These are phyloP conservation scores for Drosophila willistoni DNA, from an alignment of 1,140 invertebrate genomes.

Conservation along the genomic window DNA sequence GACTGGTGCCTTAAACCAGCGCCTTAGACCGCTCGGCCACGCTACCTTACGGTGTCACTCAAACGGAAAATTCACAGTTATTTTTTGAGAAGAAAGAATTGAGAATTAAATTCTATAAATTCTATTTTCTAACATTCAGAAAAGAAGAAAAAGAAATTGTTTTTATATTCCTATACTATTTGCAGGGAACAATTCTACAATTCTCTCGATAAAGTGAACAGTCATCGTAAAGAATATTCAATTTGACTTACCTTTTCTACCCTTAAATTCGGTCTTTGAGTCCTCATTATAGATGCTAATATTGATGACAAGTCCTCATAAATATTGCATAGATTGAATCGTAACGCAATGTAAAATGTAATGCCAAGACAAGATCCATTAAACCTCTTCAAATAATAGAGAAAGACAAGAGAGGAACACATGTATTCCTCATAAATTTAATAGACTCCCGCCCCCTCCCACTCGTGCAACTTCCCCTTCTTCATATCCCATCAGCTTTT, in stretches of 20 bases:
- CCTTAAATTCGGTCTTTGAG: neutral
- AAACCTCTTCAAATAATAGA: slow-evolving; percentile 55
- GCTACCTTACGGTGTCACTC: slow-evolving; percentile 87
- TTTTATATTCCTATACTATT: no score
- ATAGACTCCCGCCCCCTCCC: slow-evolving; percentile 44
- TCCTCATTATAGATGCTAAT: slow-evolving; percentile 44
- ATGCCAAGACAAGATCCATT: slow-evolving; percentile 45
- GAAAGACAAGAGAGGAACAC: slow-evolving; percentile 5
- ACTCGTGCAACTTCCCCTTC: neutral
- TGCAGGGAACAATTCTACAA: no score
- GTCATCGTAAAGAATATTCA: neutral
- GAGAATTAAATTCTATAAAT: neutral
- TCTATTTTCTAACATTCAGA: neutral
- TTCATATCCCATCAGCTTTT: neutral
- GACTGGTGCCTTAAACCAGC: slow-evolving; percentile 99
- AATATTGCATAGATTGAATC: slow-evolving; percentile 28
- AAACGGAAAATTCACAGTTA: neutral
- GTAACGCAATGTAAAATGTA: slow-evolving; percentile 9
- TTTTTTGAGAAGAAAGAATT: neutral
- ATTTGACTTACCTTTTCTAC: neutral
- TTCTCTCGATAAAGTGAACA: neutral
- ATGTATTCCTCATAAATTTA: slow-evolving; percentile 60
- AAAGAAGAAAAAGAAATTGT: neutral
- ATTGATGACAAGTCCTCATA: slow-evolving; percentile 27
- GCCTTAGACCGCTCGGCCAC: slow-evolving; percentile 99